Percentiles rank a stretch among this genome's conserved stretches.
Evolutionary conservation across 2,113 vertebrate species (phyloP).

Genomic region (Cyprinus carpio): DNA sequence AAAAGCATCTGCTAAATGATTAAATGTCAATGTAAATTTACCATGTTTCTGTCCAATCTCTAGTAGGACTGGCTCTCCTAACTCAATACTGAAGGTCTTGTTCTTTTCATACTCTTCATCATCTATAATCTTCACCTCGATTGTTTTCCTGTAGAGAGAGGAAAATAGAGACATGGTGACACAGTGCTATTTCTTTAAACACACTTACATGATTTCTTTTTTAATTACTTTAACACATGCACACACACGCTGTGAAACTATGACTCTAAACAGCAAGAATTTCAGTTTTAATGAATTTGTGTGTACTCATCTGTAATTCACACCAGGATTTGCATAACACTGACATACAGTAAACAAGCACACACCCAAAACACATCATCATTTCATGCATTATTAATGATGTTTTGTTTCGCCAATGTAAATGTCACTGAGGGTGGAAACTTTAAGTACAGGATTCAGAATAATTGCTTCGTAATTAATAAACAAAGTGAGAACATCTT

Average conservation of each 20-base stretch:
- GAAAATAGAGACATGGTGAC: constrained; percentile 23
- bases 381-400: constrained; percentile 13
- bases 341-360: constrained; percentile 26
- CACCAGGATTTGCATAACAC: not conserved
- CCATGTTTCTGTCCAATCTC: constrained; percentile 74
- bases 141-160: constrained; percentile 72
- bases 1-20: too few species aligned
- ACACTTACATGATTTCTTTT: not conserved
- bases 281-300: not conserved
- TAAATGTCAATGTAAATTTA: constrained; percentile 20
- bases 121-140: constrained; percentile 78
- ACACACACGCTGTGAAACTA: not conserved
- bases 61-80: constrained; percentile 76
- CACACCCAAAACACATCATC: constrained; percentile 33
- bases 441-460: constrained; percentile 2
- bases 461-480: constrained; percentile 13
- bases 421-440: not conserved
- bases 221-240: constrained; percentile 23
- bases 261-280: constrained; percentile 42
- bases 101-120: constrained; percentile 80
- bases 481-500: constrained; percentile 5
- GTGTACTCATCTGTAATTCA: not conserved
- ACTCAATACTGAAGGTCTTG: constrained; percentile 75
- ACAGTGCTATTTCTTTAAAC: not conserved
- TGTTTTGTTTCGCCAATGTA: not conserved